Evolutionary conservation across 2,797 vertebrate species (phyloP).

Genomic region (Saxicola maurus): DNA sequence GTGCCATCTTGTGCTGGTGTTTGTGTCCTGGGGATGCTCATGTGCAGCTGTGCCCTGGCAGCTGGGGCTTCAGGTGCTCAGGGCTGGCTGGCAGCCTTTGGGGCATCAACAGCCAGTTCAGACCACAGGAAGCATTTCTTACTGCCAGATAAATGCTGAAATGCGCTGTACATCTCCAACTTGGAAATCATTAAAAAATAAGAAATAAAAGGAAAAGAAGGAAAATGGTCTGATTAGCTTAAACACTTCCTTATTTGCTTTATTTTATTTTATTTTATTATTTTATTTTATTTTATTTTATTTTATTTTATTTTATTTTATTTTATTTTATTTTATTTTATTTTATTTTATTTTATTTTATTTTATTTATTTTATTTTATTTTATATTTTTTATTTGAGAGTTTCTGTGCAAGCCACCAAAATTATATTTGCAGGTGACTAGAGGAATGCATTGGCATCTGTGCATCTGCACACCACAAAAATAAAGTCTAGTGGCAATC

Average conservation of each 20-base stretch:
- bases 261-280: background rate
- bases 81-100: background rate
- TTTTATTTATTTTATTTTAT: too few species aligned
- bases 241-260: background rate
- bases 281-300: background rate
- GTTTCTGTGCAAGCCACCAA: background rate
- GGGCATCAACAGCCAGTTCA: accelerated
- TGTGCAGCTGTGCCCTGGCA: accelerated
- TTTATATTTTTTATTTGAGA: background rate
- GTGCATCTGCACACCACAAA: background rate
- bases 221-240: background rate
- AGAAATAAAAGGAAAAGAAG: background rate
- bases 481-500: background rate
- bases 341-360: background rate
- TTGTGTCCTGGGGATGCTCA: background rate
- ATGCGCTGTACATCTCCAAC: background rate
- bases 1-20: accelerated
- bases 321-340: background rate
- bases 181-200: background rate
- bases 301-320: background rate
- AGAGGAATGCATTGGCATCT: background rate
- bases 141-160: background rate
- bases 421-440: background rate
- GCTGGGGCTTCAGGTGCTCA: accelerated
- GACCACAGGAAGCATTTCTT: background rate